Base-by-base conservation (phyloP, 2,113 vertebrate species). In the Cyanoramphus novaezelandiae region DNA sequence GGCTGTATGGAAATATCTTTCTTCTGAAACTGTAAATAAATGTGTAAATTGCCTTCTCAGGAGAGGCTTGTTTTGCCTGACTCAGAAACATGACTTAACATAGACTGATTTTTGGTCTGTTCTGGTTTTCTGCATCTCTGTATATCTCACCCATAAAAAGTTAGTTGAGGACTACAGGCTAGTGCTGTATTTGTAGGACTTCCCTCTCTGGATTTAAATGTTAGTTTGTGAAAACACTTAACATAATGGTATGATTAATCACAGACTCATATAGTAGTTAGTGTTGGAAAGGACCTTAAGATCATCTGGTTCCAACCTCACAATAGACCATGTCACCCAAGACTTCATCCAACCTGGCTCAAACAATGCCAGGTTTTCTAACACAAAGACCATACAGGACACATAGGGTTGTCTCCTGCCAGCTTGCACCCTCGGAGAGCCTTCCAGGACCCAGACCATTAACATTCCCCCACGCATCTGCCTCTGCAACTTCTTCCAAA, bases 21-120 rank as follows among this genome's bases (percentile, higher is more conserved):
- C 11, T 6, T 57, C 65, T 44, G 18, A 49, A 82, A 63, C 50
- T 84, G 78, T 92, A 94, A 97, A 93, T 97, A 97, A 96, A 95
- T 25, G 1, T 74, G 35, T 82, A 69, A 65, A 76, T 71, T 72
- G 2, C 55, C n/a, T 44, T 87, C 27, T 86, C 14, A 6, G 5
- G 11, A 25, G 20, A 83, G 39, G 33, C 44, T 87, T 90, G 27
- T 77, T 82, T 82, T 62, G 29, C 41, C 57, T 85, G 17, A 71
- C 21, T 70, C 65, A 16, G 17, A 78, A 72, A 27, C 11, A 3
- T 70, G 16, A 46, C 20, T 47, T 80, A 27, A 12, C 11, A 7
- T 20, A 29, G 2, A 24, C 15, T 25, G 17, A 25, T 39, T 10
- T 86, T n/a, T 39, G 6, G 5, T 17, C 50, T 63, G 37, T 1